Evolutionary conservation across 2,888 invertebrate genomes (phyloP).

Genomic region (Stomorhina lunata): DNA sequence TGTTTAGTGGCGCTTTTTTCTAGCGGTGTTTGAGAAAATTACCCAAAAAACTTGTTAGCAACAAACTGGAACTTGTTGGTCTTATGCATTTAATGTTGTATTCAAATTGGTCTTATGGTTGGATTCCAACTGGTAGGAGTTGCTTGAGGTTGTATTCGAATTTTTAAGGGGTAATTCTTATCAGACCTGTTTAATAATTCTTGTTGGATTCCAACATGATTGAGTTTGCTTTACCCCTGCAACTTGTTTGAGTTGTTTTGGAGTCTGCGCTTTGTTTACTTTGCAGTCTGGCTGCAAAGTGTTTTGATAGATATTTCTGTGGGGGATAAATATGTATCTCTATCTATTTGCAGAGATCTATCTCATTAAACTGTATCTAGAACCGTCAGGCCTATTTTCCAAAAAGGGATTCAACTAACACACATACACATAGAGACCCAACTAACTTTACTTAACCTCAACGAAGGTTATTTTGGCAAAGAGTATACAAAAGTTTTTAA

Average conservation of each 20-base stretch:
- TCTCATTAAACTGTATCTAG: slow-evolving; percentile 44
- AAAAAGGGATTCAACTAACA: slow-evolving; percentile 36
- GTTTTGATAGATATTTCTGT: neutral
- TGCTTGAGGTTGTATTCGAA: slow-evolving; percentile 18
- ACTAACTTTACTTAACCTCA: slow-evolving; percentile 67
- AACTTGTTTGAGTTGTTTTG: slow-evolving; percentile 57
- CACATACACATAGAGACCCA: neutral
- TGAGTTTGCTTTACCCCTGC: slow-evolving; percentile 54
- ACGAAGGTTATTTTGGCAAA: slow-evolving; percentile 66
- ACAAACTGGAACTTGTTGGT: neutral
- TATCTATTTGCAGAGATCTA: slow-evolving; percentile 40
- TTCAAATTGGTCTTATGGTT: slow-evolving; percentile 21
- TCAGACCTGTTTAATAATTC: slow-evolving; percentile 6
- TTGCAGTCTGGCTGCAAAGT: slow-evolving; percentile 33
- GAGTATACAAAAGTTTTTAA: neutral
- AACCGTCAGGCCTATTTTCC: slow-evolving; percentile 50
- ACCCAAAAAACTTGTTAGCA: slow-evolving; percentile 1
- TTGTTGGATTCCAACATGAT: neutral
- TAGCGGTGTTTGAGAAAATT: slow-evolving; percentile 45
- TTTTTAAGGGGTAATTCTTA: slow-evolving; percentile 37
- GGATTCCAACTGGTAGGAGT: neutral
- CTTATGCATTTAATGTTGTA: neutral
- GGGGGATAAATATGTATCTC: slow-evolving; percentile 26
- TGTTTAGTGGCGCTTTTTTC: slow-evolving; percentile 17
- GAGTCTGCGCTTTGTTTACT: slow-evolving; percentile 57